Conservation (phyloP, 2,797 vertebrate species). For the Bradypodion ventrale region DNA sequence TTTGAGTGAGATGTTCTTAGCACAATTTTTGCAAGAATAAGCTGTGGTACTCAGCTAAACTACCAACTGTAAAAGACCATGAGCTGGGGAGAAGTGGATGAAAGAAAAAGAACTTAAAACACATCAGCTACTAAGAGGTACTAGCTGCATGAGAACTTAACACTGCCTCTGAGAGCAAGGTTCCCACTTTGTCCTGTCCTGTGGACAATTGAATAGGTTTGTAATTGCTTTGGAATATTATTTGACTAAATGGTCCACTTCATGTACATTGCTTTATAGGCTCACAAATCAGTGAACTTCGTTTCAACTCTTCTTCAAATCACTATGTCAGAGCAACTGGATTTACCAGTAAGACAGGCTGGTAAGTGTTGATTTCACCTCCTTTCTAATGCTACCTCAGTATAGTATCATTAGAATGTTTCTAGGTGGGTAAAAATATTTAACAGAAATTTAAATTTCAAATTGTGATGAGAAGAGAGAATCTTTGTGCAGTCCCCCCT, state of each 20-base stretch:
- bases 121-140: not conserved
- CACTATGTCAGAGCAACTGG: conserved; percentile 98
- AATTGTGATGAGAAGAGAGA: not conserved
- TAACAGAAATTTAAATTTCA: not conserved
- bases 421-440: not conserved
- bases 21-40: not conserved
- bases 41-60: not conserved
- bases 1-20: not conserved
- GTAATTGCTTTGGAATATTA: conserved; percentile 14
- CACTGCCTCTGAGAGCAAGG: not conserved
- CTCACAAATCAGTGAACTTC: conserved; percentile 94
- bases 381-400: conserved; percentile 43
- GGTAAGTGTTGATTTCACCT: conserved; percentile 81
- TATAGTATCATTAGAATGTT: not conserved
- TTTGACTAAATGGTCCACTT: not conserved
- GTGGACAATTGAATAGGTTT: not conserved
- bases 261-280: conserved; percentile 76
- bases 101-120: not conserved
- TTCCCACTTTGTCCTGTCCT: not conserved
- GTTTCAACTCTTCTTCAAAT: conserved; percentile 94
- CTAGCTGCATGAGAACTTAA: not conserved
- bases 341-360: conserved; percentile 98
- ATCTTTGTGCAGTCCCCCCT: not conserved
- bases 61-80: not conserved
- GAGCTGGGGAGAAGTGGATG: too few species aligned